phyloP scores from a whole-genome alignment of 2,113 vertebrate genomes.

The Cebus imitator region DNA sequence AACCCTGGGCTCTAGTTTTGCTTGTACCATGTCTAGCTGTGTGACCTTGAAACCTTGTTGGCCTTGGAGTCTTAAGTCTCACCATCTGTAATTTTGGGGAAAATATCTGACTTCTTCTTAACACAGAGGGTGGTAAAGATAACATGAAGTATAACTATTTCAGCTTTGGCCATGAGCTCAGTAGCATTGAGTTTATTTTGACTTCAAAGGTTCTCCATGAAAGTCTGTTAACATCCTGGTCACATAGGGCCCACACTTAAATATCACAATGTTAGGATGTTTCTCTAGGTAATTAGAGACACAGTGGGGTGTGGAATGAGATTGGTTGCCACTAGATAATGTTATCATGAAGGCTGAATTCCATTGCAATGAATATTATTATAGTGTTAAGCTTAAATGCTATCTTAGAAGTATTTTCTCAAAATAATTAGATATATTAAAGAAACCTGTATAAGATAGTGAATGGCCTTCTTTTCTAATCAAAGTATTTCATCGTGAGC shows the following conservation, averaged over 20 bases:
- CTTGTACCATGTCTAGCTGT: background rate
- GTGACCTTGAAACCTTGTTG: background rate
- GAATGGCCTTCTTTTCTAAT: background rate
- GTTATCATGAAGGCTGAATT: constrained; percentile 37
- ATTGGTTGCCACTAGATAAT: constrained; percentile 24
- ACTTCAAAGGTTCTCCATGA: constrained; percentile 22
- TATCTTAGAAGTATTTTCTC: constrained; percentile 28
- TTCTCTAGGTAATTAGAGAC: constrained; percentile 60
- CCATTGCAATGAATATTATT: constrained; percentile 42
- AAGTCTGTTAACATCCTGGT: constrained; percentile 50
- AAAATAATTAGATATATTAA: constrained; percentile 26
- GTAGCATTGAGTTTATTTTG: constrained; percentile 38
- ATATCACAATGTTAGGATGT: constrained; percentile 60
- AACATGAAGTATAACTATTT: background rate
- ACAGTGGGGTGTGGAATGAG: background rate
- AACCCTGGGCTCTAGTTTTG: background rate
- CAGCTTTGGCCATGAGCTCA: background rate
- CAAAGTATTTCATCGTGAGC: background rate
- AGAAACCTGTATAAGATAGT: background rate
- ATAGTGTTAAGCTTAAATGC: background rate
- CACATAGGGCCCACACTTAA: constrained; percentile 35
- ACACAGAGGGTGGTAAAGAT: background rate
- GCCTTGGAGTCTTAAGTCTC: background rate
- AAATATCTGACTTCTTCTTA: background rate
- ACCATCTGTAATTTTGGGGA: background rate